Base-by-base conservation (phyloP, 2,888 invertebrate species). In the Stenoptilia bipunctidactyla region DNA sequence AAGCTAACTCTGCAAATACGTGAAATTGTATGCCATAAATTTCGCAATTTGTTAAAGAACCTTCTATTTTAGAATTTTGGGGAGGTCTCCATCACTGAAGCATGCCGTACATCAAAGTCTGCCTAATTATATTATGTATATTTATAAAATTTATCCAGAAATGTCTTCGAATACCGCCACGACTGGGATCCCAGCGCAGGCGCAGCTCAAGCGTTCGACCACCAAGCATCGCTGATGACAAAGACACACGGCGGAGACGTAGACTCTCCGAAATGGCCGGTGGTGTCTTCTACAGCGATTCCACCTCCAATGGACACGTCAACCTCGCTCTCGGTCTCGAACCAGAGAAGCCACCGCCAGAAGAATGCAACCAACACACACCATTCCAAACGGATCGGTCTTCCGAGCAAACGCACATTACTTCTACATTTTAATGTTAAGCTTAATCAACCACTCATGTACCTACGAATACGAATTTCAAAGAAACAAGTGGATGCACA, bases 231-330 rank as follows among this genome's bases (percentile, higher is more conserved):
- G 51, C 66, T 9, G 71, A 83, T 51, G 74, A 77, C 56, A 84
- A 79, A 53, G 84, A 84, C 56, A 73, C 72, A 41, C 61, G 79
- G 14, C 68, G 84, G 3, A 63, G 82, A 15, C 70, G 84, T 1
- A 62, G 83, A 6, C 68, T 85, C 13, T 84, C 84, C 5, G 80
- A 83, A 48, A 52, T 83, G 49, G 83, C 84, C 1, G 84, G 84
- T 15, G 84, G 84, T 4, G 75, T 82, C 30, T 84, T 83, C 65
- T 84, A 84, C 64, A 80, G 79, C 55, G 80, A 80, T 46, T 53
- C 57, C 4, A 55, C n/a, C 6, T 53, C 66, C 2, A 56, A 58
- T 27, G 75, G 77, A 2, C 64, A 60, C 45, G 79, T 79, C 53
- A 83, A 83, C 57, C 69, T 66, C n/a, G 80, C 70, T 0, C 58